Percentiles rank a stretch among this genome's conserved stretches.
Evolutionary conservation across 2,888 invertebrate genomes (phyloP).

Genomic region (Gastrophysa polygoni): DNA sequence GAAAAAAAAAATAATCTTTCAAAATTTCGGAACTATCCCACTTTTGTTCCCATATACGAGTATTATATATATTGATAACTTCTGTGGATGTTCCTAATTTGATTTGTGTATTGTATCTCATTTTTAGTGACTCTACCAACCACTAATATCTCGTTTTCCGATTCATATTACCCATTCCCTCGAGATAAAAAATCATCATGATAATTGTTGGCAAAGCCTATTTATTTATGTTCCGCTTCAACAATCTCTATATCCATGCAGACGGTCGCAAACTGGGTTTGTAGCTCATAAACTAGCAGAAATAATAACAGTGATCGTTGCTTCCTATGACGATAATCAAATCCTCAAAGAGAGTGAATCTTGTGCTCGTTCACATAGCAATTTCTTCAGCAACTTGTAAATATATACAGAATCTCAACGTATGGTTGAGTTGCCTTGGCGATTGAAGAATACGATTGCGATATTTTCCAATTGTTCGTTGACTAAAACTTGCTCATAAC

Average conservation of each 20-base stretch:
- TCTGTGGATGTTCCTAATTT: too few species aligned
- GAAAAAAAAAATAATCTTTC: too few species aligned
- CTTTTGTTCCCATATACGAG: too few species aligned
- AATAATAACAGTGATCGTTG: neutral
- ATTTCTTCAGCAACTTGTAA: too few species aligned
- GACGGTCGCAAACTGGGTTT: neutral
- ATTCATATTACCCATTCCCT: too few species aligned
- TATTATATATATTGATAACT: too few species aligned
- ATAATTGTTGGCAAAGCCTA: neutral
- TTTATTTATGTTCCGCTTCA: neutral
- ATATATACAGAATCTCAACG: neutral
- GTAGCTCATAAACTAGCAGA: neutral
- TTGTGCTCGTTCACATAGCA: neutral
- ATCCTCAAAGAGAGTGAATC: neutral
- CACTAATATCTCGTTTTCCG: too few species aligned
- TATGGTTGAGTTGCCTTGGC: neutral
- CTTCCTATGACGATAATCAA: neutral
- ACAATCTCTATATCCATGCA: neutral
- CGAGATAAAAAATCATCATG: neutral
- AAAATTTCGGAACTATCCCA: too few species aligned
- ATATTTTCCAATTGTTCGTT: too few species aligned
- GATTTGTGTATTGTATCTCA: too few species aligned
- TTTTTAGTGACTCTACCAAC: too few species aligned
- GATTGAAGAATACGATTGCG: neutral
- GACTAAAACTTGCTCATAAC: too few species aligned